Conservation (phyloP, 2,113 vertebrate genomes). For the Phainopepla nitens region DNA sequence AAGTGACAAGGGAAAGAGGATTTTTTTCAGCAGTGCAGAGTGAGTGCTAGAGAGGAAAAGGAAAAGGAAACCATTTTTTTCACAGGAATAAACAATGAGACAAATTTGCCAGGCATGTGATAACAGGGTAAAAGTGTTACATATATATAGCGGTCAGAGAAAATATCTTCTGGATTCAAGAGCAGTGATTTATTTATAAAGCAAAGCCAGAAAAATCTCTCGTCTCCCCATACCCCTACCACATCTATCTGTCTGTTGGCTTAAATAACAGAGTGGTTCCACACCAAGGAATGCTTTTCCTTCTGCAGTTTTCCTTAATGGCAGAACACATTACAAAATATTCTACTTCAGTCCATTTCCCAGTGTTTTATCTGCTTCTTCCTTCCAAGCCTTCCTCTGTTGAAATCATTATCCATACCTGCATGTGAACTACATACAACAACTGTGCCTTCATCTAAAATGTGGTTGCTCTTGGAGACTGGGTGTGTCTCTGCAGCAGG, state of each 20-base stretch:
- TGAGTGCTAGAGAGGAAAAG: background rate
- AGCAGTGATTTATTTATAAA: constrained; percentile 53
- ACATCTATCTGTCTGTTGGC: constrained; percentile 25
- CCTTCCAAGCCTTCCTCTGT: background rate
- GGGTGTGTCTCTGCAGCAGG: background rate
- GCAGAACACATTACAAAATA: background rate
- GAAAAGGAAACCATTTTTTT: constrained; percentile 19
- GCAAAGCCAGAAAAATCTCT: constrained; percentile 22
- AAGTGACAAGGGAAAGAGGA: background rate
- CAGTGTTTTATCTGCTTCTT: background rate
- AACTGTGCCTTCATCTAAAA: background rate
- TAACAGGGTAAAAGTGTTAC: constrained; percentile 11
- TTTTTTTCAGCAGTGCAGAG: background rate
- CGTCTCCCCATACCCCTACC: background rate
- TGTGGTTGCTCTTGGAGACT: background rate
- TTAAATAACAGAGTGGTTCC: background rate
- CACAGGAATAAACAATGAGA: background rate
- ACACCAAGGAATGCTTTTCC: background rate
- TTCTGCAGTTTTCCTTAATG: background rate
- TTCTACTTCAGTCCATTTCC: background rate
- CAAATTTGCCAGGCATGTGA: background rate
- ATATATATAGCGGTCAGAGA: background rate
- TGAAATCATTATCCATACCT: background rate
- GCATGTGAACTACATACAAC: fast-evolving
- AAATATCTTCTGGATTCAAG: constrained; percentile 8